Evolutionary conservation across 2,113 vertebrate genomes (phyloP), one percentile per base, ranked within the genome.

Genomic region (Notarius quadriscutis): DNA sequence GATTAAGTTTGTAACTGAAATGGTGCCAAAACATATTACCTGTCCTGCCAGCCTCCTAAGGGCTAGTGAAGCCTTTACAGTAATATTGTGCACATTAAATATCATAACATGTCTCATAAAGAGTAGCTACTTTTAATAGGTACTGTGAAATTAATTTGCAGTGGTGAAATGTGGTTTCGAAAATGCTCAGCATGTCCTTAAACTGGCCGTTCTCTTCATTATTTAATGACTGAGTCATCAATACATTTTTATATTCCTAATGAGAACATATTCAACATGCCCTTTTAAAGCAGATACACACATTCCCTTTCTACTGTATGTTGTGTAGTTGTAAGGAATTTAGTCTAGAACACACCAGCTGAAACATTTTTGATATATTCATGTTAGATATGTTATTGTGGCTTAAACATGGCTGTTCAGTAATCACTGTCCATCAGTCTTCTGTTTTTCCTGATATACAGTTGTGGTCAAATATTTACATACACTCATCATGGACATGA

Each of bases 261-360:
- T 89, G 69, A 91, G 41, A 90, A 94, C 91, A 92, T 94, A 95
- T 95, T 94, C 94, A 95, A 93, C 91, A 90, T 92, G 88, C 88
- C 65, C 18, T 92, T 93, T 92, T 91, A 89, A 89, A 81, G 8
- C 71, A 86, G 34, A 60, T 75, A 50, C 51, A 74, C 71, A 62
- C 77, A 22, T 2, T 81, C 51, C 87, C 25, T 87, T 55, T 51
- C 75, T 87, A 57, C 34, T 41, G 34, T 41, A 41, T 53, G 85
- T 83, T 71, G 87, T 91, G 67, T 91, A 84, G 57, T 88, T 86
- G 86, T 85, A 91, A 90, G 84, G 80, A 87, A 91, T 95, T 93
- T 92, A 92, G 91, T 2, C 89, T 94, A 93, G 93, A 91, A 92
- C 88, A 89, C 89, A 80, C 93, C 92, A 90, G 89, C 88, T 91